Base-by-base conservation (phyloP, 2,113 vertebrate species). In the Thinocorus orbignyianus region DNA sequence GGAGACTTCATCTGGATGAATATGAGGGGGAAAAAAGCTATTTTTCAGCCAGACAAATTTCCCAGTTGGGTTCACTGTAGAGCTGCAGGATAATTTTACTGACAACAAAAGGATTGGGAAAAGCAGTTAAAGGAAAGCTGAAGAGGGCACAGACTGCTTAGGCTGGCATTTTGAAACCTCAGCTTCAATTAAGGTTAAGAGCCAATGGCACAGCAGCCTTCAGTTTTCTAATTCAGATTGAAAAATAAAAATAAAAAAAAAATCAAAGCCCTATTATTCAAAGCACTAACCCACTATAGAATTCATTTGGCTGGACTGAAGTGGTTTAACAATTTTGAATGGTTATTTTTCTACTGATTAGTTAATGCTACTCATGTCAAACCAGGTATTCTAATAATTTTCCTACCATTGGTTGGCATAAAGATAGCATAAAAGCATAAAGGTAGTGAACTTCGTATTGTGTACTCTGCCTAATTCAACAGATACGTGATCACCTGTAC, bases 381-480 rank as follows among this genome's bases (percentile, higher is more conserved):
- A 83, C 51, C 64, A 64, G 49, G 61, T 88, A 55, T 69, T 70
- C 83, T 69, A 49, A 46, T 86, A 20, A 42, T 55, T 80, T 86
- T 49, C 49, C 66, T 78, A 8, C 55, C 51, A 33, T 3, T 90
- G 68, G 39, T 72, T 91, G 20, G 37, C 42, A 81, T 42, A 88
- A 92, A 86, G 49, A 80, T 33, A 70, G 44, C 0, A 0, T 60
- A 52, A 71, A 87, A 91, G 35, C 61, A 46, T 82, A 44, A 64
- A 76, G 30, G 39, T n/a, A 80, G 66, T 61, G 88, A 95, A 82
- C 90, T 93, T 93, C 0, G n/a, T 61, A 25, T 58, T 92, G 70
- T 95, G 70, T 93, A 95, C 72, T 88, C 55, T 91, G 60, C 82
- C 46, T 93, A 58, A 65, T 80, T 80, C 91, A 96, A 81, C 64